phyloP scores from a whole-genome alignment of 2,113 vertebrate genomes.

The Xenus cinereus region DNA sequence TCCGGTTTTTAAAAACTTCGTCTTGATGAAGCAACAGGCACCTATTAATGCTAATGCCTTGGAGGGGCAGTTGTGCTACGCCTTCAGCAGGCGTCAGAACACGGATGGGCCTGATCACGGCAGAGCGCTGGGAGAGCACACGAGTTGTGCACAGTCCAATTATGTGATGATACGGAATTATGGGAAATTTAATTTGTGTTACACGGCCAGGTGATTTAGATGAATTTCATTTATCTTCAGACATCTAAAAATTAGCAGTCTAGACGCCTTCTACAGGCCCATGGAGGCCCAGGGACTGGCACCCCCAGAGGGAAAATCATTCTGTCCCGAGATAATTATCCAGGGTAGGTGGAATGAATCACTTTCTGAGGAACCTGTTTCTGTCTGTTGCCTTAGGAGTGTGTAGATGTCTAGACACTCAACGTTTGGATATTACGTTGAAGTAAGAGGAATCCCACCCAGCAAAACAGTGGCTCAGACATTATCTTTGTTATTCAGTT shows the following conservation, averaged over 20 bases:
- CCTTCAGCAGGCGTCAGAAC: neutral
- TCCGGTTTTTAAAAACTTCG: neutral
- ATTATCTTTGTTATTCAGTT: neutral
- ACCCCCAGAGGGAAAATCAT: neutral
- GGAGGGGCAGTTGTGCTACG: no score
- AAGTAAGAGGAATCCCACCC: neutral
- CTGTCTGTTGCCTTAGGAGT: neutral
- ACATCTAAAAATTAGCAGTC: conserved; percentile 15
- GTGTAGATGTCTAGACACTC: neutral
- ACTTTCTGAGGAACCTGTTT: neutral
- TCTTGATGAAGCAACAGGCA: neutral
- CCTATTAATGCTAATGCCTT: no score
- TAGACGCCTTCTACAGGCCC: neutral
- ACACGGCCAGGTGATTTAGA: neutral
- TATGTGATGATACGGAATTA: neutral
- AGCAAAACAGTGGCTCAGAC: neutral
- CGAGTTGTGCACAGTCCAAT: no score
- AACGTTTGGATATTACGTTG: neutral
- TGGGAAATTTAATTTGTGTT: neutral
- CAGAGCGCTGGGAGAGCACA: neutral
- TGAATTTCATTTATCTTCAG: conserved; percentile 11
- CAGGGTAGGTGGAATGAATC: neutral
- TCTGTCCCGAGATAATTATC: neutral
- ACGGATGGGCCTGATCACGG: rapidly evolving
- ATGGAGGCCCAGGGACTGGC: neutral